Conservation (phyloP, 2,888 invertebrate species). For the Caenorhabditis virilis region DNA sequence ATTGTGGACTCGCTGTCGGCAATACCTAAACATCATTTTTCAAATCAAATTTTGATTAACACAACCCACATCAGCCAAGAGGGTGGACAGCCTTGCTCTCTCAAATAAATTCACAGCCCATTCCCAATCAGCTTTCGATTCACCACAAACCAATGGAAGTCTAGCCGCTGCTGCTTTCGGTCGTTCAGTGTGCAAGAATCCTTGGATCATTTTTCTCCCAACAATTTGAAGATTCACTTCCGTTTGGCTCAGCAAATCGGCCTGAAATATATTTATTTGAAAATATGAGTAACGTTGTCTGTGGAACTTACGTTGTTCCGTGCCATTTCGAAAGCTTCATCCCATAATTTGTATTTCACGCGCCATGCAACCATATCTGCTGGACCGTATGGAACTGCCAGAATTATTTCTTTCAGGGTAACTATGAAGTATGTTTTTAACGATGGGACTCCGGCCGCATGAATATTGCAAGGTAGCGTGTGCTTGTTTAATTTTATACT, state of each 20-base stretch:
- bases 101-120: constrained; percentile 63
- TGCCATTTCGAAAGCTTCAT: constrained; percentile 58
- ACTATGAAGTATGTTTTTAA: constrained; percentile 61
- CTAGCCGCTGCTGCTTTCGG: constrained; percentile 43
- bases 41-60: not conserved
- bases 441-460: constrained; percentile 42
- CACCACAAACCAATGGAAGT: constrained; percentile 47
- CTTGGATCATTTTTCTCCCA: constrained; percentile 56
- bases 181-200: constrained; percentile 41
- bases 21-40: constrained; percentile 47
- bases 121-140: constrained; percentile 65
- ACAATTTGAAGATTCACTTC: constrained; percentile 32
- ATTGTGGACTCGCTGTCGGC: constrained; percentile 59
- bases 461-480: constrained; percentile 41
- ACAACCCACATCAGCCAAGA: constrained; percentile 42
- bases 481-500: constrained; percentile 25
- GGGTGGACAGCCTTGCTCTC: constrained; percentile 27
- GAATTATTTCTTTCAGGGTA: constrained; percentile 56
- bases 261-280: constrained; percentile 13
- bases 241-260: constrained; percentile 24
- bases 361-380: constrained; percentile 64
- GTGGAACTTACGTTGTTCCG: constrained; percentile 31
- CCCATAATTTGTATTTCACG: constrained; percentile 58
- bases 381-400: constrained; percentile 60
- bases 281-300: not conserved